These are phyloP conservation scores for Cephalopterus ornatus DNA, from an alignment of 2,113 vertebrate genomes.

Conservation along the genomic window DNA sequence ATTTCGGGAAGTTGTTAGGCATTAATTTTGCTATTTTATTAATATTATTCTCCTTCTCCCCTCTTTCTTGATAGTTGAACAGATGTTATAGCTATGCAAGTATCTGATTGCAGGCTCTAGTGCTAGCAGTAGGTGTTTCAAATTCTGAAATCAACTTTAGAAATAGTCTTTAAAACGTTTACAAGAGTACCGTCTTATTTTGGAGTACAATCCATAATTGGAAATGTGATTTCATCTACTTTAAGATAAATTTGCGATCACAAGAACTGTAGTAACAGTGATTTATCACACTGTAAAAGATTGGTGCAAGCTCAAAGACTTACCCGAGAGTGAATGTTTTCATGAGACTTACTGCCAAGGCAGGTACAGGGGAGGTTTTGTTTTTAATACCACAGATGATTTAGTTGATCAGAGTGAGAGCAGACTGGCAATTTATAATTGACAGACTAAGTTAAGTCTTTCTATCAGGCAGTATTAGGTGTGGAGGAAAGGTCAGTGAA, in stretches of 20 bases:
- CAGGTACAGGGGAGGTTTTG: constrained; percentile 1
- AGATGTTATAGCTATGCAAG: neutral
- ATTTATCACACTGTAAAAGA: constrained; percentile 38
- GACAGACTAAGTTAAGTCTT: neutral
- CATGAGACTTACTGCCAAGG: neutral
- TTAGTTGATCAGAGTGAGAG: constrained; percentile 34
- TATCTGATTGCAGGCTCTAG: neutral
- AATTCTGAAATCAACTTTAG: neutral
- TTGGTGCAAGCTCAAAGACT: neutral
- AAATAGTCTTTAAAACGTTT: neutral
- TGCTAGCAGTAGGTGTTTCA: neutral
- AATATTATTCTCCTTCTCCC: neutral
- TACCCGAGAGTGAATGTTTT: neutral
- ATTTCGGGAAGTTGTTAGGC: neutral
- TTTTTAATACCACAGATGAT: constrained; percentile 22
- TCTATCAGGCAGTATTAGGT: neutral
- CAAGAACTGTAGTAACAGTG: neutral
- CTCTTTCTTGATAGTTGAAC: neutral
- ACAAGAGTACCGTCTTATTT: neutral
- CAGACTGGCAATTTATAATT: constrained; percentile 23
- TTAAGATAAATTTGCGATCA: neutral
- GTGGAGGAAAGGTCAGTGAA: constrained; percentile 16
- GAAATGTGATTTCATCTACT: neutral
- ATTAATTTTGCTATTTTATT: neutral
- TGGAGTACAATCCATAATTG: neutral